Evolutionary conservation across 2,113 vertebrate genomes (phyloP).

Genomic region (Pelvicachromis taeniatus): DNA sequence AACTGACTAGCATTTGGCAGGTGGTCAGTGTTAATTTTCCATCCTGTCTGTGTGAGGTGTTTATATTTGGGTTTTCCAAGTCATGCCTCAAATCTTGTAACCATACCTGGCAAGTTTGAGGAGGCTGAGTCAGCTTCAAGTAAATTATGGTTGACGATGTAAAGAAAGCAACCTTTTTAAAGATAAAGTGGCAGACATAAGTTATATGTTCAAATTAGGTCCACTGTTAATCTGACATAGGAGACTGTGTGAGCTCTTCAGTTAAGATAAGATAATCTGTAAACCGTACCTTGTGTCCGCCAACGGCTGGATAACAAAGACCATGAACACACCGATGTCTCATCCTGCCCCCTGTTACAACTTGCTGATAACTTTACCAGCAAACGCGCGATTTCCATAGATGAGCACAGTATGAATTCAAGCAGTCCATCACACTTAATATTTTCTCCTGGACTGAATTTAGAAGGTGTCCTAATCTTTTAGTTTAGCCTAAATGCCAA

Average conservation of each 20-base stretch:
- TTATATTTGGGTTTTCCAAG: not conserved
- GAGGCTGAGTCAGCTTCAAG: not conserved
- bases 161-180: not conserved
- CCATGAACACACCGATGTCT: not conserved
- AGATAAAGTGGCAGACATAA: not conserved
- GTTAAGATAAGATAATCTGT: not conserved
- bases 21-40: conserved; percentile 23
- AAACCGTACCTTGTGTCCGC: not conserved
- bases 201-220: not conserved
- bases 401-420: not conserved
- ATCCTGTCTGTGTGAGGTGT: not conserved
- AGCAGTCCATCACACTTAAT: not conserved
- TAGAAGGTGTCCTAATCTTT: not conserved
- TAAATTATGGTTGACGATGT: not conserved
- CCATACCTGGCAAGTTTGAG: not conserved
- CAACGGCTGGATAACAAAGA: not conserved
- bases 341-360: accelerated
- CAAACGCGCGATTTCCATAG: not conserved
- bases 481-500: not conserved
- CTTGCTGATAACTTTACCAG: not conserved
- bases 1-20: conserved; percentile 5
- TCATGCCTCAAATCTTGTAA: not conserved
- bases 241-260: not conserved
- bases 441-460: not conserved
- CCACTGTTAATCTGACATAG: not conserved